These are phyloP conservation scores for Heliconius nattereri DNA, from an alignment of 1,140 invertebrate genomes.

Conservation along the genomic window DNA sequence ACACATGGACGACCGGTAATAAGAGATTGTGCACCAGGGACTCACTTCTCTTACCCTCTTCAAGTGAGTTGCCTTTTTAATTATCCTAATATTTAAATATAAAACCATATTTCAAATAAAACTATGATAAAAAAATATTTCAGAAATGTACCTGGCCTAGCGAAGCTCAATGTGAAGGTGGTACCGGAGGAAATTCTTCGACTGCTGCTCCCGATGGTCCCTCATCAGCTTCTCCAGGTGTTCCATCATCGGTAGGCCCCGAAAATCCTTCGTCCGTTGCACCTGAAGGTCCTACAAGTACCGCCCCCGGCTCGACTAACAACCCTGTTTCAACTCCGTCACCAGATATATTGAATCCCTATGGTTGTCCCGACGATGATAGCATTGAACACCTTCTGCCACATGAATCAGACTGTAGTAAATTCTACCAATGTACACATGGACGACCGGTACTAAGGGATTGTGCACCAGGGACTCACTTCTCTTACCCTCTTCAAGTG, in stretches of 20 bases:
- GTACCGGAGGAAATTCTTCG: neutral
- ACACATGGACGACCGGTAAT: conserved; percentile 21
- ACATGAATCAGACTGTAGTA: conserved; percentile 41
- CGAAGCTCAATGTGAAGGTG: neutral
- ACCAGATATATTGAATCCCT: conserved; percentile 12
- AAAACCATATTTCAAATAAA: neutral
- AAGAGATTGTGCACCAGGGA: conserved; percentile 20
- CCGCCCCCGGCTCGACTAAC: neutral
- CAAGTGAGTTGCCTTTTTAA: conserved; percentile 39
- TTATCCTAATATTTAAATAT: neutral
- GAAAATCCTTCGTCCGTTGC: neutral
- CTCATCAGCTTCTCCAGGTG: neutral
- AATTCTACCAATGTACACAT: conserved; percentile 38
- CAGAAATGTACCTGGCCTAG: neutral
- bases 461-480: conserved; percentile 28
- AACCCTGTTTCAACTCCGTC: neutral
- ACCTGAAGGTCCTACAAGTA: neutral
- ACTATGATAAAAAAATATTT: neutral
- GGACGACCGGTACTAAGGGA: conserved; percentile 15
- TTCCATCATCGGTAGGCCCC: neutral
- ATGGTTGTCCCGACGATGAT: conserved; percentile 40
- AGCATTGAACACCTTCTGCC: conserved; percentile 30
- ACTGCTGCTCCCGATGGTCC: neutral
- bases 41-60: conserved; percentile 35
- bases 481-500: conserved; percentile 45